A percentile compares a stretch with the other conserved stretches of the same genome.
These are phyloP conservation scores for Drosophila borborema DNA, from an alignment of 2,888 invertebrate species.

Conservation along the genomic window DNA sequence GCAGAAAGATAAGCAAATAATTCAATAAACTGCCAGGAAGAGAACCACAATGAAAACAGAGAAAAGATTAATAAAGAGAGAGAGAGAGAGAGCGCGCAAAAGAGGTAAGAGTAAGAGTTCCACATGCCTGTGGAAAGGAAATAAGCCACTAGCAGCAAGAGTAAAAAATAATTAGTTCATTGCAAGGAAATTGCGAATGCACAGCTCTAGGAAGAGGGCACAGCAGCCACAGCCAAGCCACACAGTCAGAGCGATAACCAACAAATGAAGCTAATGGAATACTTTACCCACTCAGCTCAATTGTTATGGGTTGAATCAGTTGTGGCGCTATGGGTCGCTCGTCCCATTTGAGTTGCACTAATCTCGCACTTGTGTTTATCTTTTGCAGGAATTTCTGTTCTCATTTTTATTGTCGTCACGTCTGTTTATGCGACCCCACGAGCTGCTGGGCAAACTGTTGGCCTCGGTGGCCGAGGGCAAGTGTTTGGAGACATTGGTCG, in stretches of 20 bases:
- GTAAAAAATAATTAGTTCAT: constrained; percentile 76
- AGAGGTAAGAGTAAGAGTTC: not conserved
- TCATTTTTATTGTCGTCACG: constrained; percentile 85
- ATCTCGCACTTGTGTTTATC: constrained; percentile 35
- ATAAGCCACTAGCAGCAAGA: constrained; percentile 37
- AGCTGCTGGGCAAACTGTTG: constrained; percentile 84
- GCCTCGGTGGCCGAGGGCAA: constrained; percentile 84
- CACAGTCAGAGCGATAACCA: not conserved
- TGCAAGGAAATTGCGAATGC: constrained; percentile 49
- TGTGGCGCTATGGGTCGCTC: not conserved
- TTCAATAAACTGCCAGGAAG: not conserved
- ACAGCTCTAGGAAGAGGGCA: not conserved
- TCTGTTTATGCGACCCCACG: constrained; percentile 85
- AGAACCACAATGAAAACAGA: not conserved
- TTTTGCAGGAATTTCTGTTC: constrained; percentile 84
- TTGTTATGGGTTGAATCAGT: not conserved
- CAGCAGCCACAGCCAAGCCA: not conserved
- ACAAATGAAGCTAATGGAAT: constrained; percentile 27
- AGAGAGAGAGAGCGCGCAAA: not conserved
- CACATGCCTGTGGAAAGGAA: constrained; percentile 12
- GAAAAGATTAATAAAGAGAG: not conserved
- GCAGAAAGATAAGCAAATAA: constrained; percentile 11
- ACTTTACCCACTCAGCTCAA: not conserved
- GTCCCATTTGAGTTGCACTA: constrained; percentile 8
- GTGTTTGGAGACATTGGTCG: constrained; percentile 84